Base-by-base conservation (phyloP, 2,888 invertebrate species). In the Drosophila macrospina region DNA sequence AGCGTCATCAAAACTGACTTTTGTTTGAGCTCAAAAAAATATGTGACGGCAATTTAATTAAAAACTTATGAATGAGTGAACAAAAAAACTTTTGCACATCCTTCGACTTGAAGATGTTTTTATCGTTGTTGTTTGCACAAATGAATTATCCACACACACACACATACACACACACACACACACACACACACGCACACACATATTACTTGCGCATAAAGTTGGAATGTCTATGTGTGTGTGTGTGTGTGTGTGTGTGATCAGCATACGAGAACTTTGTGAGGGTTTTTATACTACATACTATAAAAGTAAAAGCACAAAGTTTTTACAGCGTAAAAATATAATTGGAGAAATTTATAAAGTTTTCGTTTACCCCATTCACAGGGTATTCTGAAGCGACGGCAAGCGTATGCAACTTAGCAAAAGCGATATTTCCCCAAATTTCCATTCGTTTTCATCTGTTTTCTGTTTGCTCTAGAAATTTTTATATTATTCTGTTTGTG, bases 31-130 rank as follows among this genome's bases (percentile, higher is more conserved):
- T 59, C 28, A 15, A 50, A 59, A 73, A 73, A 86, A 86, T 86
- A 80, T 86, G 84, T 85, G 87, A 88, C 89, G 85, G 75, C 84
- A 85, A 88, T 85, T 85, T 85, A 85, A 85, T 85, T 85, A 85
- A 85, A 85, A 85, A 87, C 84, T 85, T 85, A 85, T 88, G 84
- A 89, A 87, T 89, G 84, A 88, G 76, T 85, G 89, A 87, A 84
- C 89, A 88, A 84, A 79, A 73, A 79, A 86, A 89, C 73, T 85
- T 89, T 69, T 69, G 69, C 87, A 80, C 89, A 85, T 88, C 87
- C 88, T 88, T 74, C 74, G 84, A 87, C 89, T 86, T 88, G 71
- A 85, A 86, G 81, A 87, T 85, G 87, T 88, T 88, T 80, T 84
- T 83, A 80, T 88, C 72, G 84, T 84, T 78, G 86, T 85, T 84